Percentiles rank a stretch among this genome's conserved stretches.
phyloP scores from a whole-genome alignment of 1,140 invertebrate genomes.

The Andrena cerasifolii region DNA sequence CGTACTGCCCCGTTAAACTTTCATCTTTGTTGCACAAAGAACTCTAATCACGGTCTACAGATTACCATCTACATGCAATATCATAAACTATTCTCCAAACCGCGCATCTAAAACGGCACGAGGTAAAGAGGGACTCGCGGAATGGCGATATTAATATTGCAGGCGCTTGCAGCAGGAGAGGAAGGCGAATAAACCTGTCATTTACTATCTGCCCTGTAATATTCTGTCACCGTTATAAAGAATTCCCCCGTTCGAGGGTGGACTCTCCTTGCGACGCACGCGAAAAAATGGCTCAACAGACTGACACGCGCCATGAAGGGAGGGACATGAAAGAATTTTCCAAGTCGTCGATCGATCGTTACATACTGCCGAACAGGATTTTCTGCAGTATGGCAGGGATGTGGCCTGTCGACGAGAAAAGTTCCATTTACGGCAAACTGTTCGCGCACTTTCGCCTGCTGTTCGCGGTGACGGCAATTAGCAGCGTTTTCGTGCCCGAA shows the following conservation, averaged over 20 bases:
- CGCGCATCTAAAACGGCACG: background rate
- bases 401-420: constrained; percentile 37
- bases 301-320: background rate
- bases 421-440: background rate
- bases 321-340: background rate
- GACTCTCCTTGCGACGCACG: background rate
- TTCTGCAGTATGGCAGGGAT: constrained; percentile 33
- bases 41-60: too few species aligned
- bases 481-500: constrained; percentile 24
- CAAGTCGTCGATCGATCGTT: constrained; percentile 34
- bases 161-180: background rate
- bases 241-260: background rate
- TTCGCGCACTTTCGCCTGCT: constrained; percentile 28
- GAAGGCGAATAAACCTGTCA: background rate
- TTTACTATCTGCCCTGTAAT: constrained; percentile 8
- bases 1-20: too few species aligned
- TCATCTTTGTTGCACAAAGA: background rate
- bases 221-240: background rate
- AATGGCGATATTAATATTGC: constrained; percentile 3
- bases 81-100: constrained; percentile 10
- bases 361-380: constrained; percentile 42
- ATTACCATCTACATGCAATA: background rate
- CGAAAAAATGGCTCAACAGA: background rate
- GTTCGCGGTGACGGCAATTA: constrained; percentile 7
- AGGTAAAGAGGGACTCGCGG: background rate